A percentile compares a stretch with the other conserved stretches of the same genome.
phyloP scores from a whole-genome alignment of 2,888 invertebrate species.

The Cataglyphis cursor region DNA sequence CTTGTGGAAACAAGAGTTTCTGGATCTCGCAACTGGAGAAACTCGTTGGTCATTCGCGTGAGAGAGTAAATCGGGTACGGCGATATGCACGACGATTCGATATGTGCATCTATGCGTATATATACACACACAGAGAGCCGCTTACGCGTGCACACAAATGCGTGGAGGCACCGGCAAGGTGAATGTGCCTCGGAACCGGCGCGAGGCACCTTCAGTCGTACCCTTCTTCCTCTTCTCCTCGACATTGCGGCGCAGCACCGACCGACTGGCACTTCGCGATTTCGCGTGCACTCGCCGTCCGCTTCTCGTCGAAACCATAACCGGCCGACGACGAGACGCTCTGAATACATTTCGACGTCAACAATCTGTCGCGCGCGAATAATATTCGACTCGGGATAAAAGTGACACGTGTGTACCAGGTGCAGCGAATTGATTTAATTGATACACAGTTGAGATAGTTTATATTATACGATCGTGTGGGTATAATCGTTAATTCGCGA shows the following conservation, averaged over 20 bases:
- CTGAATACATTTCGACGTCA: background rate
- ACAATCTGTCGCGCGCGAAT: background rate
- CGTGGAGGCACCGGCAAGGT: conserved; percentile 74
- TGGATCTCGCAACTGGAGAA: conserved; percentile 44
- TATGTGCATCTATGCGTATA: conserved; percentile 4
- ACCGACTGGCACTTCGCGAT: conserved; percentile 24
- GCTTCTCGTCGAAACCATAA: conserved; percentile 39
- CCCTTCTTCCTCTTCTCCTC: conserved; percentile 77
- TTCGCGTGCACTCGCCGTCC: conserved; percentile 61
- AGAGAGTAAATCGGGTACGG: conserved; percentile 48
- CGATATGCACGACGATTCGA: background rate
- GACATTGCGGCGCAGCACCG: conserved; percentile 70
- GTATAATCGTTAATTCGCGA: conserved; percentile 13
- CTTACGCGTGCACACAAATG: conserved; percentile 74
- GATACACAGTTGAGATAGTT: background rate
- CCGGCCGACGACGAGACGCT: background rate
- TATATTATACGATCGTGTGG: background rate
- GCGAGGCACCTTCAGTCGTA: conserved; percentile 77
- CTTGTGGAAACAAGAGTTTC: conserved; percentile 44
- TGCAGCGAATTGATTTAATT: background rate
- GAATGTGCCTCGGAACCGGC: conserved; percentile 77
- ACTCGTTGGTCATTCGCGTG: conserved; percentile 46
- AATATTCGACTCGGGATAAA: background rate
- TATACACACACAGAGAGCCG: conserved; percentile 45
- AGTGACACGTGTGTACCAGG: background rate